Conservation (phyloP, 1,140 invertebrate species). For the Heliothis subflexa region DNA sequence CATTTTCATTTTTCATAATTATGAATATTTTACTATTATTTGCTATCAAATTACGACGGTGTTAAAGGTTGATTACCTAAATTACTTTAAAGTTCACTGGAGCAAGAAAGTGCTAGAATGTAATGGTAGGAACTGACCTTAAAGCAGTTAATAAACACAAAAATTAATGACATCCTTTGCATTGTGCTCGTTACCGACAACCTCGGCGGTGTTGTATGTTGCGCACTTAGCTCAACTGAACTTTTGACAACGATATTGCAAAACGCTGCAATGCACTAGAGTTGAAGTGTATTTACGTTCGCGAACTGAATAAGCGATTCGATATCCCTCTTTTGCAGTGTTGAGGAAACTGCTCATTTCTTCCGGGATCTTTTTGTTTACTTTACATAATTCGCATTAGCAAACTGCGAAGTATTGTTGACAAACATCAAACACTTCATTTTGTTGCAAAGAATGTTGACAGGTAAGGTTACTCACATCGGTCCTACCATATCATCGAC, state of each 20-base stretch:
- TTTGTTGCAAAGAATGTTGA: neutral
- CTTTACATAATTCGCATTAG: neutral
- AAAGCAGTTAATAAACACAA: conserved; percentile 27
- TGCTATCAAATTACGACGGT: no score
- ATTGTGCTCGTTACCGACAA: conserved; percentile 25
- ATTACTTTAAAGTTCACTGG: conserved; percentile 6
- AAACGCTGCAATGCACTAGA: conserved; percentile 26
- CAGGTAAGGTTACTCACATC: conserved; percentile 17
- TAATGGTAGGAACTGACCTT: conserved; percentile 31
- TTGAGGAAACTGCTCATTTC: neutral
- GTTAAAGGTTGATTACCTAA: neutral
- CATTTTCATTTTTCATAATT: neutral
- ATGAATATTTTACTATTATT: neutral
- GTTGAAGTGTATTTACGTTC: conserved; percentile 31
- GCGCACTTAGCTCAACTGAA: conserved; percentile 36
- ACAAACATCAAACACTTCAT: neutral
- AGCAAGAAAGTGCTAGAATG: conserved; percentile 23
- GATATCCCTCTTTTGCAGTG: conserved; percentile 25
- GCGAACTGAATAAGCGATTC: conserved; percentile 19
- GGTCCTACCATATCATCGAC: conserved; percentile 41
- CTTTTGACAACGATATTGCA: conserved; percentile 39
- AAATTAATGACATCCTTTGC: conserved; percentile 43
- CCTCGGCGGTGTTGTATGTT: conserved; percentile 18
- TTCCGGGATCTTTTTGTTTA: conserved; percentile 23
- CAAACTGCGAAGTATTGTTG: neutral